Conservation (phyloP, 2,113 vertebrate species). For the Coptodon rendalli region DNA sequence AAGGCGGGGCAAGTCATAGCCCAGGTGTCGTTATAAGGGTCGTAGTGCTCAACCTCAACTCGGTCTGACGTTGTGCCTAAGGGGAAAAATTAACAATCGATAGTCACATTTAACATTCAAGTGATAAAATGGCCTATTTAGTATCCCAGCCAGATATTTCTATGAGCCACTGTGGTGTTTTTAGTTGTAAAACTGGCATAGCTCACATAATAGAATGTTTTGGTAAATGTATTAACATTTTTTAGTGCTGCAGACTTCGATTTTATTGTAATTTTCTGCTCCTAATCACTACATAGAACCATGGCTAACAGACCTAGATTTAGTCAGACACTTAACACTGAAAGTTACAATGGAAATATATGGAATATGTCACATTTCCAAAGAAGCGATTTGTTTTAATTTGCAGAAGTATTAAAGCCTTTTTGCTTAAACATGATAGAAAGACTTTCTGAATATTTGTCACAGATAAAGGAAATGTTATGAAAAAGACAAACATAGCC, state of each 20-base stretch:
- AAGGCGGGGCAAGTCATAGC: slow-evolving; percentile 76
- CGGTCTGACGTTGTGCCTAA: slow-evolving; percentile 79
- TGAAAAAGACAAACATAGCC: neutral
- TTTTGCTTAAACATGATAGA: neutral
- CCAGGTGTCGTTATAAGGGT: slow-evolving; percentile 89
- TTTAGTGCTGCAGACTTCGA: neutral
- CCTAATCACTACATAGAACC: neutral
- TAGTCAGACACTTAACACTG: neutral
- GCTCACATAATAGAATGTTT: neutral
- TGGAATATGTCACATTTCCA: neutral
- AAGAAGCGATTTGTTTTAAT: neutral
- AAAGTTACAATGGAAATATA: neutral
- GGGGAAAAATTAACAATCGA: neutral
- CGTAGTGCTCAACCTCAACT: slow-evolving; percentile 91
- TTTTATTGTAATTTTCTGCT: neutral
- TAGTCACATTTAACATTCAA: neutral
- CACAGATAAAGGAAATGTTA: neutral
- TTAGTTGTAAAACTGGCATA: neutral
- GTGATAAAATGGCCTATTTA: neutral
- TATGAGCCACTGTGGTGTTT: neutral
- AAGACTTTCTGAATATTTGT: neutral
- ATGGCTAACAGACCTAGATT: neutral
- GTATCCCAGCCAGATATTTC: neutral
- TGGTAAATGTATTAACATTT: neutral
- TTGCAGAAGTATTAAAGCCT: neutral